Conservation (phyloP, 1,140 invertebrate genomes). For the Aphelinus atriplicis region DNA sequence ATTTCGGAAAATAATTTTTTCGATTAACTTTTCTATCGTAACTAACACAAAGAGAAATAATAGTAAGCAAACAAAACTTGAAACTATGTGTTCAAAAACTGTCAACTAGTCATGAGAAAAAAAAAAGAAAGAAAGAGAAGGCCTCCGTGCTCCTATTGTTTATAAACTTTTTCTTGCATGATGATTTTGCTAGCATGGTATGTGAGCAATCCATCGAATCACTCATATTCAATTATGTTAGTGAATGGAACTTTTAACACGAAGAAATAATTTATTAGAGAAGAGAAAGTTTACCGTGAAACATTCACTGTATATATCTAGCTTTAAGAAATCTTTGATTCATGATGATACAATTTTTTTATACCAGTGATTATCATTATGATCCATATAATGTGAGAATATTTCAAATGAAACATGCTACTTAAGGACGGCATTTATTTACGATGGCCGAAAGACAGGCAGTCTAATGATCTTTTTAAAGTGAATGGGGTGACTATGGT, state of each 20-base stretch:
- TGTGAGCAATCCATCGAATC: conserved; percentile 1
- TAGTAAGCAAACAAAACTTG: conserved; percentile 23
- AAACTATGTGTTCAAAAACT: conserved; percentile 34
- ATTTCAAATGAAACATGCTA: conserved; percentile 16
- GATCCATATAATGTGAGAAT: conserved; percentile 2
- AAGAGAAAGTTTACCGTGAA: conserved; percentile 50
- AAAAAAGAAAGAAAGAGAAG: conserved; percentile 32
- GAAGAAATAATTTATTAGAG: conserved; percentile 34
- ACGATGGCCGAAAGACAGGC: background rate
- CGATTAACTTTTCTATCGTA: background rate
- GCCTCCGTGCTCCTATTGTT: conserved; percentile 35
- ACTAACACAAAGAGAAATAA: conserved; percentile 7
- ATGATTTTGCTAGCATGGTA: conserved; percentile 18
- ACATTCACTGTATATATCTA: conserved; percentile 43
- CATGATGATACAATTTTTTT: conserved; percentile 41
- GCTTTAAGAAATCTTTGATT: conserved; percentile 28
- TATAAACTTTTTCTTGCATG: conserved; percentile 29
- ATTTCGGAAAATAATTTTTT: conserved; percentile 6
- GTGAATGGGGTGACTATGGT: no score
- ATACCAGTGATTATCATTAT: conserved; percentile 38
- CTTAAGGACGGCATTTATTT: conserved; percentile 24
- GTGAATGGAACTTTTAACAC: background rate
- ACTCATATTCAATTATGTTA: conserved; percentile 45
- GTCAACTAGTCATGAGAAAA: conserved; percentile 37
- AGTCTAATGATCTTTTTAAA: conserved; percentile 25